These are phyloP conservation scores for Rallus crepitans DNA, from an alignment of 2,797 vertebrate genomes.

Conservation along the genomic window DNA sequence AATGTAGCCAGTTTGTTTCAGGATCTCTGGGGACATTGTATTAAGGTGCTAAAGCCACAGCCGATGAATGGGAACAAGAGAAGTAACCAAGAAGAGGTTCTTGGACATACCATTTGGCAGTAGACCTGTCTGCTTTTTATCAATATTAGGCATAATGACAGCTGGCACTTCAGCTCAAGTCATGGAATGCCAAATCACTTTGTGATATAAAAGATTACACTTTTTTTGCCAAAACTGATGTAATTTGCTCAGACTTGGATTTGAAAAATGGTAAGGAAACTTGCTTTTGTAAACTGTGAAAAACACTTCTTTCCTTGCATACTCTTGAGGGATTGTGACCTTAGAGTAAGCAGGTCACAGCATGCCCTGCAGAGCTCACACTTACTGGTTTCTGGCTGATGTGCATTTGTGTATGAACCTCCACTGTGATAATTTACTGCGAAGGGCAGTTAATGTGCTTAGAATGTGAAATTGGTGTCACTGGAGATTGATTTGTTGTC, in stretches of 20 bases:
- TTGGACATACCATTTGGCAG: neutral
- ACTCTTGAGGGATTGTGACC: neutral
- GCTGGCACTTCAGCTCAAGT: neutral
- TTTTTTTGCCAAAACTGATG: neutral
- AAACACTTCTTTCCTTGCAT: neutral
- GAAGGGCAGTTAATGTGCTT: neutral
- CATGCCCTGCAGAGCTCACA: neutral
- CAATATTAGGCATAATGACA: neutral
- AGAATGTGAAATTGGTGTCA: neutral
- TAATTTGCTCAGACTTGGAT: neutral
- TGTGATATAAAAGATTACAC: neutral
- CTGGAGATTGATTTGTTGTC: neutral
- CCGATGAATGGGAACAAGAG: neutral
- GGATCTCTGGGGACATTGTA: neutral
- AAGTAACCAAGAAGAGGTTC: neutral
- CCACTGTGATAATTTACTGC: neutral
- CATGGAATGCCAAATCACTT: neutral
- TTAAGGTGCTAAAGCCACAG: neutral
- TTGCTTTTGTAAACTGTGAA: neutral
- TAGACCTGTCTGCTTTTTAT: neutral
- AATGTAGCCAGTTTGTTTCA: neutral
- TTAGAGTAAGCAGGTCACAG: neutral
- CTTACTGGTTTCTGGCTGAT: neutral
- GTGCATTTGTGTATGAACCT: neutral
- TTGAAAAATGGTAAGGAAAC: neutral